Evolutionary conservation across 2,888 invertebrate genomes (phyloP).

Genomic region (Nebria salina): DNA sequence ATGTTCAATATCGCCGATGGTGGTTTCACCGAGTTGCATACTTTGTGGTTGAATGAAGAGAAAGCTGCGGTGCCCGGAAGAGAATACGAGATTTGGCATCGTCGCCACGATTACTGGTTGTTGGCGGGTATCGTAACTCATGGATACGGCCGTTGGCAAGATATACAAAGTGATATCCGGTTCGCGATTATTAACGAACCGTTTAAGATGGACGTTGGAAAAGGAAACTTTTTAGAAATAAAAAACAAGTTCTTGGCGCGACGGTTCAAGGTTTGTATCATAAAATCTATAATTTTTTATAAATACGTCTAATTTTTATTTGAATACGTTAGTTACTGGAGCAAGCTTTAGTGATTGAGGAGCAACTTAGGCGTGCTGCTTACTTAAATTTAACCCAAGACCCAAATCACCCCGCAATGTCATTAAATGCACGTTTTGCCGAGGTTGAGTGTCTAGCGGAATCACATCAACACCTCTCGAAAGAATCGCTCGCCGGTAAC

Average conservation of each 20-base stretch:
- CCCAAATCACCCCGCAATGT: conserved; percentile 98
- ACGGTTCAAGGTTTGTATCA: conserved; percentile 84
- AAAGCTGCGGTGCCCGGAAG: conserved; percentile 91
- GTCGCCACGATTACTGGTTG: conserved; percentile 99
- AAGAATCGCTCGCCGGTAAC: conserved; percentile 97
- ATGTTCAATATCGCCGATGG: conserved; percentile 99
- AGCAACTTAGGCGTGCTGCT: conserved; percentile 96
- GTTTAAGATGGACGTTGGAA: conserved; percentile 98
- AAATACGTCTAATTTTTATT: conserved; percentile 12
- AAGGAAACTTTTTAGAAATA: conserved; percentile 98
- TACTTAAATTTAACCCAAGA: conserved; percentile 97
- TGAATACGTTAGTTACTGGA: conserved; percentile 78
- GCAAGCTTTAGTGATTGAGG: conserved; percentile 98
- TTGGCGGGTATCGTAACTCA: conserved; percentile 98
- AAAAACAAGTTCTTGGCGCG: conserved; percentile 99
- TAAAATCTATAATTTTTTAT: conserved; percentile 24
- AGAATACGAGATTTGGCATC: conserved; percentile 99
- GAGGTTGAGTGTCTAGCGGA: conserved; percentile 98
- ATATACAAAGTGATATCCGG: conserved; percentile 96
- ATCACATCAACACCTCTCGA: conserved; percentile 97
- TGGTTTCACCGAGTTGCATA: conserved; percentile 98
- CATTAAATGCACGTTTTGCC: conserved; percentile 93
- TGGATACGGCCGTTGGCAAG: conserved; percentile 97
- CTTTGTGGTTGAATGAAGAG: conserved; percentile 98
- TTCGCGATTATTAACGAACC: conserved; percentile 99